Evolutionary conservation across 1,140 invertebrate species (phyloP), one percentile per base, ranked within the genome.

Genomic region (Sinonovacula constricta): DNA sequence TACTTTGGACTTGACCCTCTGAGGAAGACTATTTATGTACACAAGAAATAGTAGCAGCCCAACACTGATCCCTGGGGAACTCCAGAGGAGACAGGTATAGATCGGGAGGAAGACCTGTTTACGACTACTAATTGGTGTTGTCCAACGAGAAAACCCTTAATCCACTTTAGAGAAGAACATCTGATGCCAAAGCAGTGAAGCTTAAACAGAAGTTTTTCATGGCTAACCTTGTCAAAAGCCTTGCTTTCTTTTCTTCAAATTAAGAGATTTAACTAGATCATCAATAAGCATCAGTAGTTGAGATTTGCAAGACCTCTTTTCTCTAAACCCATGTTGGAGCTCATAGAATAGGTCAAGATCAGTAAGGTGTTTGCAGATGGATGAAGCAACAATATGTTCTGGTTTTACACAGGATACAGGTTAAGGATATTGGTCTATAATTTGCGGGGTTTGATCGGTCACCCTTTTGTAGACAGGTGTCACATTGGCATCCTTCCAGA

Each of bases 151-250:
- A 81, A 83, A 22, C 51, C 53, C 72, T 76, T 62, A n/a, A 82
- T 70, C 80, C 76, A 81, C 22, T 49, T 33, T 18, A 79, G 30
- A 14, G 63, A 65, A 28, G 69, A 30, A 39, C 68, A 49, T 10
- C 28, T n/a, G 31, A 79, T 53, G 24, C n/a, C n/a, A n/a, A n/a
- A n/a, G n/a, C n/a, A n/a, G n/a, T n/a, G n/a, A n/a, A n/a, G n/a
- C n/a, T n/a, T n/a, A n/a, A n/a, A n/a, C n/a, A n/a, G n/a, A n/a
- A n/a, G n/a, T n/a, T n/a, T n/a, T n/a, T n/a, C n/a, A 79, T 81
- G 82, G n/a, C 56, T 51, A 28, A 83, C 82, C 36, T 34, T 74
- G 34, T 83, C 79, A 34, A 83, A 83, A 7, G 82, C 82, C 49
- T 81, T 83, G 2, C n/a, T 24, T 67, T 15, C 66, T 7, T 18